Conservation (phyloP, 2,888 invertebrate genomes). For the Diarsia brunnea region DNA sequence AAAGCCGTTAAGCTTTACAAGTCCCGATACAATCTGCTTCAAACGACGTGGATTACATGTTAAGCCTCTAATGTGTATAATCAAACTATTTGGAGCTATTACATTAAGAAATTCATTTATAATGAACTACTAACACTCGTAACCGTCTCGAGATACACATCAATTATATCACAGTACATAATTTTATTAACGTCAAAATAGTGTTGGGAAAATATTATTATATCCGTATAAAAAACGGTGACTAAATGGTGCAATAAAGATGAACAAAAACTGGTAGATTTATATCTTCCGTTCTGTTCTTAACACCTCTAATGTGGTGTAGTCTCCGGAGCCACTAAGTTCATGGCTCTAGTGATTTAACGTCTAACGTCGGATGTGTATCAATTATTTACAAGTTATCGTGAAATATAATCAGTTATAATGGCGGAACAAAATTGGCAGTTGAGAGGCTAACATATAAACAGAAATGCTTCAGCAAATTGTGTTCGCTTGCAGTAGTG, state of each 20-base stretch:
- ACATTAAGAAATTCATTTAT: slow-evolving; percentile 60
- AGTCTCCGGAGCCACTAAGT: slow-evolving; percentile 42
- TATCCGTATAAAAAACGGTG: slow-evolving; percentile 39
- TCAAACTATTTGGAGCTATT: slow-evolving; percentile 61
- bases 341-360: slow-evolving; percentile 58
- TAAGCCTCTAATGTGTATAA: slow-evolving; percentile 58
- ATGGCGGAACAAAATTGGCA: slow-evolving; percentile 53
- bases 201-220: slow-evolving; percentile 48
- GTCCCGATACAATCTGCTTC: slow-evolving; percentile 53
- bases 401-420: slow-evolving; percentile 59
- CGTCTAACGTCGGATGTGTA: slow-evolving; percentile 52
- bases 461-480: slow-evolving; percentile 51
- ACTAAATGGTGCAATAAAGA: slow-evolving; percentile 53
- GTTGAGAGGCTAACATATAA: slow-evolving; percentile 48
- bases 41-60: slow-evolving; percentile 60
- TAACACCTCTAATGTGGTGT: slow-evolving; percentile 50
- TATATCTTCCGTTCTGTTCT: slow-evolving; percentile 61
- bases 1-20: slow-evolving; percentile 51
- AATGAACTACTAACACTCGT: slow-evolving; percentile 63
- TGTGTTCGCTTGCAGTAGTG: slow-evolving; percentile 28
- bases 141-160: slow-evolving; percentile 57
- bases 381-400: slow-evolving; percentile 61
- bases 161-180: slow-evolving; percentile 61
- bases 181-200: slow-evolving; percentile 57
- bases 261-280: slow-evolving; percentile 57